Percentiles rank a stretch among this genome's conserved stretches.
Conservation (phyloP, 2,888 invertebrate genomes). For the Drepanosiphum platanoidis region DNA sequence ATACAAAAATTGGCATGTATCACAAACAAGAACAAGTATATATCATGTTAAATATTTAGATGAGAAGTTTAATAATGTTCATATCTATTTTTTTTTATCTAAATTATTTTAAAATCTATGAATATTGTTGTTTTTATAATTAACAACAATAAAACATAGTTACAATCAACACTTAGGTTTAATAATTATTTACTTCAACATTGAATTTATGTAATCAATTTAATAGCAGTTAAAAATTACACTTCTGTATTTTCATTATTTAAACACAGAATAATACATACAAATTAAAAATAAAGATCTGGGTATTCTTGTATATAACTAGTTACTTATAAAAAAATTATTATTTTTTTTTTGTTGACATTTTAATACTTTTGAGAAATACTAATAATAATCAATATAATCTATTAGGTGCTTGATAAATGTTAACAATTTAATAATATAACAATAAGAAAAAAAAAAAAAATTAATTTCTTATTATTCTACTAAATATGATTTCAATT, state of each 20-base stretch:
- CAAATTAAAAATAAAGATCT: background rate
- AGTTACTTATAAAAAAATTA: background rate
- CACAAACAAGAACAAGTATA: conserved; percentile 29
- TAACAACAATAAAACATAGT: background rate
- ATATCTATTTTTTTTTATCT: background rate
- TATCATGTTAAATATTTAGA: background rate
- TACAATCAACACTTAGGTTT: background rate
- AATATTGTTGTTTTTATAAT: background rate
- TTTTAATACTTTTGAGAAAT: background rate
- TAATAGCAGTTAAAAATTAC: too few species aligned
- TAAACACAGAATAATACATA: background rate
- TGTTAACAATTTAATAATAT: background rate
- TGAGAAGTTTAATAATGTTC: too few species aligned
- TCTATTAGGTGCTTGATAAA: background rate
- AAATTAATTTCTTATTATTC: background rate
- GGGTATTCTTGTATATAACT: background rate
- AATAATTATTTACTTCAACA: background rate
- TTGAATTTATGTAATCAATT: too few species aligned
- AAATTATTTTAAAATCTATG: background rate
- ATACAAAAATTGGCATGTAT: conserved; percentile 50
- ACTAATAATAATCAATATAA: background rate
- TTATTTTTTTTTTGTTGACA: background rate
- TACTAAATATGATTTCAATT: background rate
- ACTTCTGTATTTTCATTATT: background rate
- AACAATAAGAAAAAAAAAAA: too few species aligned